A percentile compares a stretch with the other conserved stretches of the same genome.
These are phyloP conservation scores for Drosophila tani DNA, from an alignment of 1,140 invertebrate genomes.

Conservation along the genomic window DNA sequence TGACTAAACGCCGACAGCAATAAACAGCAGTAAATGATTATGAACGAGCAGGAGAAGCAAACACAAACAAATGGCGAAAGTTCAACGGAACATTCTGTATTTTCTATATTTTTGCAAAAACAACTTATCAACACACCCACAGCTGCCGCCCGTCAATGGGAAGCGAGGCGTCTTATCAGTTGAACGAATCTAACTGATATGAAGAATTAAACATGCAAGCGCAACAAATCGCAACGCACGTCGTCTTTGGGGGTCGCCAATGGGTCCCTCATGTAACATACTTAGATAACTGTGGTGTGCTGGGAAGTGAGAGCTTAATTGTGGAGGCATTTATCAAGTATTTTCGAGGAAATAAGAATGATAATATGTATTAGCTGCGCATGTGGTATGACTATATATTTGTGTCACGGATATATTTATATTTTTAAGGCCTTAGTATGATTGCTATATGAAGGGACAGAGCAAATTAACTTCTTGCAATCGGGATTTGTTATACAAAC, in stretches of 20 bases:
- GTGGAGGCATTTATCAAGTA: not conserved
- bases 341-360: not conserved
- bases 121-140: constrained; percentile 5
- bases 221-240: constrained; percentile 9
- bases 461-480: not conserved
- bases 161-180: constrained; percentile 56
- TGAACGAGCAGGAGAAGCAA: not conserved
- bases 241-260: not conserved
- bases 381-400: no score
- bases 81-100: constrained; percentile 43
- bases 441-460: not conserved
- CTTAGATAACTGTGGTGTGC: constrained; percentile 12
- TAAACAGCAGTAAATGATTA: constrained; percentile 15
- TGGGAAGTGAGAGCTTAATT: constrained; percentile 1
- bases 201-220: constrained; percentile 25
- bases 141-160: constrained; percentile 16
- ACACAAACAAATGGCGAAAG: constrained; percentile 28
- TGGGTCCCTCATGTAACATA: not conserved
- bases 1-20: constrained; percentile 31
- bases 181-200: constrained; percentile 4
- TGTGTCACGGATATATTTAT: no score
- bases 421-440: no score
- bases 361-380: not conserved
- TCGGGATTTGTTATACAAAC: not conserved
- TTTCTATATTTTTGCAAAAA: constrained; percentile 13